A percentile compares a stretch with the other conserved stretches of the same genome.
Conservation (phyloP, 1,140 invertebrate species). For the Bombus sibiricus region DNA sequence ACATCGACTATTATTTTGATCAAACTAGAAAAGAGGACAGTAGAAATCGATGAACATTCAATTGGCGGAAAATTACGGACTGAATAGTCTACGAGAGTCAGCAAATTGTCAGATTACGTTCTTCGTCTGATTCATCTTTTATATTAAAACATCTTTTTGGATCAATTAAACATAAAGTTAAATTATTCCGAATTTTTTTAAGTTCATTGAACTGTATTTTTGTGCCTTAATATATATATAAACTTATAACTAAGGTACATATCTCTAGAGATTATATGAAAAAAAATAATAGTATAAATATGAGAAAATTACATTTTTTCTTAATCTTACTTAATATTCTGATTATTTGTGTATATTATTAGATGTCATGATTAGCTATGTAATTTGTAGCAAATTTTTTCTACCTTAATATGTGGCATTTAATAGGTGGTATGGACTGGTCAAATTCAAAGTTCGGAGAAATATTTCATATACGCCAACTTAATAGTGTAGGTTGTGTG, state of each 20-base stretch:
- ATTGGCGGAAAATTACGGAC: constrained; percentile 64
- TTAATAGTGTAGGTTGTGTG: neutral
- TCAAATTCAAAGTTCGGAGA: neutral
- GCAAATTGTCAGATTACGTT: constrained; percentile 48
- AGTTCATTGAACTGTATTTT: neutral
- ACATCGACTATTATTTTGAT: constrained; percentile 23
- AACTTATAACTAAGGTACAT: no score
- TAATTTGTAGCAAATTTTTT: no score
- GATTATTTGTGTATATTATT: no score
- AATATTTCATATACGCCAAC: neutral
- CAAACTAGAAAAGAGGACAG: constrained; percentile 6
- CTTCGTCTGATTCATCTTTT: constrained; percentile 25
- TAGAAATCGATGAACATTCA: constrained; percentile 44
- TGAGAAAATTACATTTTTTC: no score
- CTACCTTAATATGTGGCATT: neutral
- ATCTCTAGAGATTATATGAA: no score
- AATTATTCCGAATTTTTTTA: neutral
- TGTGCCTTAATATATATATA: neutral
- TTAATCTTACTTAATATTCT: no score
- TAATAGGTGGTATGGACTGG: neutral
- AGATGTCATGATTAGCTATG: no score
- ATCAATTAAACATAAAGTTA: neutral
- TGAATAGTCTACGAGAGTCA: constrained; percentile 59
- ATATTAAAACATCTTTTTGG: neutral
- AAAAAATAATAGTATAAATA: no score